These are phyloP conservation scores for Protophormia terraenovae DNA, from an alignment of 2,888 invertebrate species.

Conservation along the genomic window DNA sequence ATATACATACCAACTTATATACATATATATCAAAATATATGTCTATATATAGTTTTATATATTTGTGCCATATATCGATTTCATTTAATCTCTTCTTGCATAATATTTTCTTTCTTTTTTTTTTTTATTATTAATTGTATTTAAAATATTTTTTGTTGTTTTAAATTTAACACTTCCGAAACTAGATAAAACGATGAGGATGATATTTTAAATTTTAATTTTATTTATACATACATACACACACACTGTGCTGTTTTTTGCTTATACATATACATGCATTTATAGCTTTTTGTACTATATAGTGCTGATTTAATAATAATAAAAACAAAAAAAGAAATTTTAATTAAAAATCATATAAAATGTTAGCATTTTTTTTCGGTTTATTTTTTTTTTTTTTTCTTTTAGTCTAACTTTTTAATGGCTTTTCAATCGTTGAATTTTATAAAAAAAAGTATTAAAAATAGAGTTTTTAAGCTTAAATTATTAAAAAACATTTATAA, in stretches of 20 bases:
- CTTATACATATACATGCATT: background rate
- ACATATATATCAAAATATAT: background rate
- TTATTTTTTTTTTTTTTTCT: background rate
- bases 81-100: constrained; percentile 65
- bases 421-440: constrained; percentile 26
- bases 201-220: constrained; percentile 43
- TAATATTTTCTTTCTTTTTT: constrained; percentile 2
- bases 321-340: constrained; percentile 11
- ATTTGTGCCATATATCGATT: constrained; percentile 21
- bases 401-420: constrained; percentile 21
- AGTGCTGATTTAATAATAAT: background rate
- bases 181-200: constrained; percentile 58
- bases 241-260: background rate
- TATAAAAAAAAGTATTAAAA: constrained; percentile 9
- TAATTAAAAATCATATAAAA: constrained; percentile 31
- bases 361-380: constrained; percentile 2
- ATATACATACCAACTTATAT: background rate
- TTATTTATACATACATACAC: background rate
- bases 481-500: background rate
- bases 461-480: constrained; percentile 1
- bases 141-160: constrained; percentile 13
- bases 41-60: background rate
- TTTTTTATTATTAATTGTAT: background rate
- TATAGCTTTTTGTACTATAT: background rate
- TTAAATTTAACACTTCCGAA: constrained; percentile 65